These are phyloP conservation scores for Mythimna lalbum DNA, from an alignment of 2,888 invertebrate species.

Conservation along the genomic window DNA sequence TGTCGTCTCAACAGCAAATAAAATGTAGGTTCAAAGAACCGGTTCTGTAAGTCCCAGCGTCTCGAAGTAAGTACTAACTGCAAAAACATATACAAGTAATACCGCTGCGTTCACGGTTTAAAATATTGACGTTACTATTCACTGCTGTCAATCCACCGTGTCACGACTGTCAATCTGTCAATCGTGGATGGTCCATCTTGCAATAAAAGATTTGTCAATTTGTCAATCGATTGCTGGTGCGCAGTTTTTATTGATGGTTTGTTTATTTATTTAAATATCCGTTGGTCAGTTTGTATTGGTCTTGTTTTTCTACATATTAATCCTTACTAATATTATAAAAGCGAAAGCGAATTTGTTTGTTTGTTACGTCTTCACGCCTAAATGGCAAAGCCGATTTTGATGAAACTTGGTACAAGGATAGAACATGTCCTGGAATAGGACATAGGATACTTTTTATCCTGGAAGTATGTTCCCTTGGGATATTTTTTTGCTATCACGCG, in stretches of 20 bases:
- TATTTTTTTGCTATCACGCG: too few species aligned
- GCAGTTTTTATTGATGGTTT: background rate
- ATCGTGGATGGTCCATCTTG: background rate
- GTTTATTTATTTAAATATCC: too few species aligned
- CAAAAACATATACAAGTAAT: conserved; percentile 39
- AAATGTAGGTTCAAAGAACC: conserved; percentile 56
- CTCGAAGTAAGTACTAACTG: conserved; percentile 22
- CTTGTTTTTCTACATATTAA: too few species aligned
- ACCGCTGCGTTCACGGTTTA: background rate
- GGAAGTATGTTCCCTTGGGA: too few species aligned
- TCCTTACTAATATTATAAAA: too few species aligned
- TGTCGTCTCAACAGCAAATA: conserved; percentile 46
- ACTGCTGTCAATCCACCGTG: conserved; percentile 13
- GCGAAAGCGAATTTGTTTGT: too few species aligned
- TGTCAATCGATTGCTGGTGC: background rate
- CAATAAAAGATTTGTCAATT: background rate
- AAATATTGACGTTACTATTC: conserved; percentile 17
- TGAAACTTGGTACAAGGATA: too few species aligned
- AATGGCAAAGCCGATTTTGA: too few species aligned
- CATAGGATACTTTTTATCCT: too few species aligned
- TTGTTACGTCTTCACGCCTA: too few species aligned
- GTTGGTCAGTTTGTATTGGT: background rate
- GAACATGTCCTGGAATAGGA: too few species aligned
- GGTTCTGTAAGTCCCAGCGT: conserved; percentile 25
- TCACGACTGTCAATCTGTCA: conserved; percentile 20